phyloP scores from a whole-genome alignment of 2,797 vertebrate genomes.

The Aphelocoma californica region DNA sequence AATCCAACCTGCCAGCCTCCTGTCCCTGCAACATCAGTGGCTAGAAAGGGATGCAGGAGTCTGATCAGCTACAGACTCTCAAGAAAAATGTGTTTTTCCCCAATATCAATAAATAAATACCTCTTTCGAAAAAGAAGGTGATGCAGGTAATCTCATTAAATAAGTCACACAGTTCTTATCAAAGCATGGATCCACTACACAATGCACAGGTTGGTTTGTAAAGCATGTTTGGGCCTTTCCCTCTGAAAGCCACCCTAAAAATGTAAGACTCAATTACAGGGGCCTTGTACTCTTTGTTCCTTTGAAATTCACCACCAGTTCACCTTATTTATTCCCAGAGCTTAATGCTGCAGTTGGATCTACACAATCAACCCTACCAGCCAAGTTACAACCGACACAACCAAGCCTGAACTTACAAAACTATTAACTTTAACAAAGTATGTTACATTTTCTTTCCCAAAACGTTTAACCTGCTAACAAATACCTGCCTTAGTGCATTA shows the following conservation, averaged over 20 bases:
- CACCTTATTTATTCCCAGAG: not conserved
- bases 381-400: not conserved
- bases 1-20: not conserved
- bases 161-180: not conserved
- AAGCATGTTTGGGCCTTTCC: not conserved
- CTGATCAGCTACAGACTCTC: not conserved
- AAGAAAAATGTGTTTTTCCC: not conserved
- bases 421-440: accelerated
- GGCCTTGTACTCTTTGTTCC: not conserved
- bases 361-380: not conserved
- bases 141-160: not conserved
- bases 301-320: not conserved
- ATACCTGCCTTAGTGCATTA: not conserved
- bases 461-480: not conserved
- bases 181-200: not conserved
- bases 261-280: not conserved
- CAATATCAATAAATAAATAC: not conserved
- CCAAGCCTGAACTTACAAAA: not conserved
- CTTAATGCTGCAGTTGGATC: not conserved
- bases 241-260: not conserved
- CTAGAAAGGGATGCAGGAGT: not conserved
- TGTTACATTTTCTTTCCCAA: not conserved
- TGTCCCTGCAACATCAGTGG: not conserved
- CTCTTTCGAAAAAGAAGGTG: not conserved
- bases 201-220: not conserved